These are phyloP conservation scores for Chelonus insularis DNA, from an alignment of 1,140 invertebrate genomes.

Conservation along the genomic window DNA sequence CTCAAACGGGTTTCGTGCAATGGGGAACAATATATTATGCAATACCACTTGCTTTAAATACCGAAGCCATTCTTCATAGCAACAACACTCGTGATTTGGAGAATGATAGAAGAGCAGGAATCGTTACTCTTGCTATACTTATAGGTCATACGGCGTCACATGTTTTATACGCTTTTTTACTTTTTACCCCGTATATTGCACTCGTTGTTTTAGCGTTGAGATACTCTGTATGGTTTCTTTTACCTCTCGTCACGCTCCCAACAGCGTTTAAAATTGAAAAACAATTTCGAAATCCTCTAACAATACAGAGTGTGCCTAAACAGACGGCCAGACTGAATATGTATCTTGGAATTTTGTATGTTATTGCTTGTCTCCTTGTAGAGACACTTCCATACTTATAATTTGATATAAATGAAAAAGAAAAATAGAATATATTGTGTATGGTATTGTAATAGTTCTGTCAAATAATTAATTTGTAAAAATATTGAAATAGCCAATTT, in stretches of 20 bases:
- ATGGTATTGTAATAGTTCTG: neutral
- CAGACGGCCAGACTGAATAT: slow-evolving; percentile 89
- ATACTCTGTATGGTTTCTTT: slow-evolving; percentile 83
- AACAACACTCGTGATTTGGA: slow-evolving; percentile 93
- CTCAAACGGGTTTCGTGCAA: slow-evolving; percentile 84
- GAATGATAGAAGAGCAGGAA: slow-evolving; percentile 81
- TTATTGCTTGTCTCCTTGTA: slow-evolving; percentile 69
- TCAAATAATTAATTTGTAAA: neutral
- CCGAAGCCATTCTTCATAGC: slow-evolving; percentile 92
- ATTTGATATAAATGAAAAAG: slow-evolving; percentile 25
- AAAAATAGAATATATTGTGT: neutral
- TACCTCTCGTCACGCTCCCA: slow-evolving; percentile 85
- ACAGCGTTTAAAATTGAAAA: slow-evolving; percentile 89
- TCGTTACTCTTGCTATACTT: slow-evolving; percentile 91
- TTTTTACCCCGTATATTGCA: slow-evolving; percentile 90
- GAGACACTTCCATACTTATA: slow-evolving; percentile 52
- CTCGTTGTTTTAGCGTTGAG: slow-evolving; percentile 82
- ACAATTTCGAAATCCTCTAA: slow-evolving; percentile 77
- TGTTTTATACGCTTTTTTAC: slow-evolving; percentile 84
- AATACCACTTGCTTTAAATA: slow-evolving; percentile 89
- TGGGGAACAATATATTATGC: slow-evolving; percentile 90
- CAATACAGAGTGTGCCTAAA: slow-evolving; percentile 80
- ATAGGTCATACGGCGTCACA: slow-evolving; percentile 89
- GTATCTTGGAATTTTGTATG: slow-evolving; percentile 87
- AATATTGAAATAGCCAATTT: too few relatives aligned